Evolutionary conservation across 2,113 vertebrate species (phyloP).

Genomic region (Cariama cristata): DNA sequence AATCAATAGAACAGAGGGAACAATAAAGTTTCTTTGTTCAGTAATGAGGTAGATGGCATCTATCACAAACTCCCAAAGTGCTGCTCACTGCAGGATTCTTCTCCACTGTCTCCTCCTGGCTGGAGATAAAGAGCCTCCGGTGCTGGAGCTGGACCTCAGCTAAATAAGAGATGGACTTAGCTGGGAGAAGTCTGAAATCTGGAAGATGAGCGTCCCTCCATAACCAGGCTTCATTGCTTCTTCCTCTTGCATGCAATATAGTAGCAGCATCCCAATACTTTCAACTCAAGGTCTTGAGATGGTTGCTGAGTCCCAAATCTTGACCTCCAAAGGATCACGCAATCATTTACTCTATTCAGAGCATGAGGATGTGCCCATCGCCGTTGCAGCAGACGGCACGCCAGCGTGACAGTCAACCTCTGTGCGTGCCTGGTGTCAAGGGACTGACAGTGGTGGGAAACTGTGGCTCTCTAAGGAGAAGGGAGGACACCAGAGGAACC

Average conservation of each 20-base stretch:
- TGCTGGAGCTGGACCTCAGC: background rate
- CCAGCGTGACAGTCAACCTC: background rate
- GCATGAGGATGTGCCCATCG: accelerated
- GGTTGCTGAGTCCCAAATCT: background rate
- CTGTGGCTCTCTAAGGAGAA: background rate
- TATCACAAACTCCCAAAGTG: conserved; percentile 65
- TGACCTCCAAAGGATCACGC: background rate
- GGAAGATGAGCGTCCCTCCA: background rate
- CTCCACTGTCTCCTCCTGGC: background rate
- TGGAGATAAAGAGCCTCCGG: background rate
- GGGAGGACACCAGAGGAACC: background rate
- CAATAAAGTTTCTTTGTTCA: conserved; percentile 65
- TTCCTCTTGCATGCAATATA: accelerated
- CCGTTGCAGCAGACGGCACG: accelerated
- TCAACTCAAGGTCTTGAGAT: background rate
- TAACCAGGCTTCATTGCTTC: background rate
- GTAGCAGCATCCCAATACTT: background rate
- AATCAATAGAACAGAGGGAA: conserved; percentile 73
- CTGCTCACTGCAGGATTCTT: conserved; percentile 46
- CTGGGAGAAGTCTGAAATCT: background rate
- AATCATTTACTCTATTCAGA: background rate
- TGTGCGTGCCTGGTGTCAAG: background rate
- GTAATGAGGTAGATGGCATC: conserved; percentile 61
- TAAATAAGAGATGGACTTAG: background rate
- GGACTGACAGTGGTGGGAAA: background rate